Percentiles rank a stretch among this genome's conserved stretches.
phyloP scores from a whole-genome alignment of 2,797 vertebrate species.

The Melanotaenia trifasciata region DNA sequence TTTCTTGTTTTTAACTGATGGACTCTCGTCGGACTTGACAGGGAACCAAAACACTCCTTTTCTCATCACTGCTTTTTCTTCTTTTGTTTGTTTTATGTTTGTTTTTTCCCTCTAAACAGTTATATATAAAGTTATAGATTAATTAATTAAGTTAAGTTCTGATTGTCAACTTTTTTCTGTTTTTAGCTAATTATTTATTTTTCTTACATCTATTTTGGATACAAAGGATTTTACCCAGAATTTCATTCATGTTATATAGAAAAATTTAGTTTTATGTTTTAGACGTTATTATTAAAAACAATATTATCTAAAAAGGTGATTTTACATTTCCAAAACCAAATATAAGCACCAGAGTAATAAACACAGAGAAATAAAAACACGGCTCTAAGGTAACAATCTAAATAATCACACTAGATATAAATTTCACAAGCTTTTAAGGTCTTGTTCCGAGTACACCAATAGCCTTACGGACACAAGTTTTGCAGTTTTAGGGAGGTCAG shows the following conservation, averaged over 20 bases:
- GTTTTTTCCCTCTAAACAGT: not conserved
- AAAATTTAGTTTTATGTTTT: not conserved
- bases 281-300: too few species aligned
- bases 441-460: not conserved
- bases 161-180: not conserved
- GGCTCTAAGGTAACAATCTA: not conserved
- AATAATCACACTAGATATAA: not conserved
- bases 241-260: not conserved
- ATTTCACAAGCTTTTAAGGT: not conserved
- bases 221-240: not conserved
- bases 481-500: conserved; percentile 22
- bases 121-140: not conserved
- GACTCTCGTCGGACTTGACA: not conserved
- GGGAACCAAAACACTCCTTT: not conserved
- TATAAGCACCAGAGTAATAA: not conserved
- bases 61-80: not conserved
- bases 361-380: not conserved
- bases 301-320: not conserved
- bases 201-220: not conserved
- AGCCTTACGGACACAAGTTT: conserved; percentile 20
- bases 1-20: not conserved
- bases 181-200: not conserved
- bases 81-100: not conserved
- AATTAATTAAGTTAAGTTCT: not conserved
- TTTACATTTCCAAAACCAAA: not conserved